These are phyloP conservation scores for Anagrus nilaparvatae DNA, from an alignment of 1,140 invertebrate species.

Conservation along the genomic window DNA sequence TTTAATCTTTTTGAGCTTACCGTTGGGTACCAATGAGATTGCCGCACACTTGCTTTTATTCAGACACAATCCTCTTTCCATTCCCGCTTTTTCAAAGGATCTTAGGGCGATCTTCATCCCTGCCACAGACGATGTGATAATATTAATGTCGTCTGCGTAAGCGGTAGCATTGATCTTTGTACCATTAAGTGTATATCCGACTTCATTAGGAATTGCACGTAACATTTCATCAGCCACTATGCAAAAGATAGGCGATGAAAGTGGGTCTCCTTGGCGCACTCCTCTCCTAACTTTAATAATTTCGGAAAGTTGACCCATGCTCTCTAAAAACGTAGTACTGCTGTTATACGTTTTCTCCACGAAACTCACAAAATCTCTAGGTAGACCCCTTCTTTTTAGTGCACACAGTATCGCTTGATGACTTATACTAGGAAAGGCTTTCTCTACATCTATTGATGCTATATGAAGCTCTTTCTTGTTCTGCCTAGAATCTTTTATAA, in stretches of 20 bases:
- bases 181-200: constrained; percentile 11
- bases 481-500: constrained; percentile 5
- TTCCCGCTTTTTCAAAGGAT: no score
- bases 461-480: constrained; percentile 9
- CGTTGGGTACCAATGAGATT: constrained; percentile 19
- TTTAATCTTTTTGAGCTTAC: constrained; percentile 15
- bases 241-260: constrained; percentile 25
- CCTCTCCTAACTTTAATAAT: constrained; percentile 14
- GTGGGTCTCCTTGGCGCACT: constrained; percentile 27
- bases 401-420: no score
- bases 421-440: constrained; percentile 36
- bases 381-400: background rate
- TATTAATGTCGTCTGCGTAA: constrained; percentile 35
- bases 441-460: constrained; percentile 23
- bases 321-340: constrained; percentile 6
- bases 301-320: background rate
- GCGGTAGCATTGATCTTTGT: constrained; percentile 22
- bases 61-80: no score
- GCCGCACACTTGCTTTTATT: constrained; percentile 29
- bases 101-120: no score
- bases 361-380: constrained; percentile 4
- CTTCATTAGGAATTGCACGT: constrained; percentile 16
- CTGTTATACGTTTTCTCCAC: constrained; percentile 9
- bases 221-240: constrained; percentile 23
- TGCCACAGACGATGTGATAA: constrained; percentile 21